Conservation (phyloP, 2,888 invertebrate species). For the Pollenia griseotomentosa region DNA sequence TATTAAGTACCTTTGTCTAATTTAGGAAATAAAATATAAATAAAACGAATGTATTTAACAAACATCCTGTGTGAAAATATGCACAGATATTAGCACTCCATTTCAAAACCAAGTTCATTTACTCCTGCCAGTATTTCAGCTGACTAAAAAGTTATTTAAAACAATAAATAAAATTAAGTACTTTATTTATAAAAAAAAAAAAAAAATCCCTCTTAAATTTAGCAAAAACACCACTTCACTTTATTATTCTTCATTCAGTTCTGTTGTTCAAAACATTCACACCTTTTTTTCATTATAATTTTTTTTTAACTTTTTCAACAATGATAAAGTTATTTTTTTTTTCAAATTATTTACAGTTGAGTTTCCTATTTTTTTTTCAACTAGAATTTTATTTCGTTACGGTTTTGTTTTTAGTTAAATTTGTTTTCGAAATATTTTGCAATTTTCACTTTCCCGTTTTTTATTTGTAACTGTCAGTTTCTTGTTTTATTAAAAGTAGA, state of each 20-base stretch:
- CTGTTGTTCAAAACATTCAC: constrained; percentile 35
- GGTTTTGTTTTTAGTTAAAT: constrained; percentile 55
- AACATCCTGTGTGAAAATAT: constrained; percentile 26
- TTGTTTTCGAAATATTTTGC: constrained; percentile 49
- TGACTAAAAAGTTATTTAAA: constrained; percentile 59
- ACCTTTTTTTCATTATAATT: constrained; percentile 31
- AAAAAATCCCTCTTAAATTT: constrained; percentile 38
- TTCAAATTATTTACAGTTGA: constrained; percentile 44
- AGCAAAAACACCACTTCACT: constrained; percentile 26
- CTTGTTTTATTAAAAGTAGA: not conserved
- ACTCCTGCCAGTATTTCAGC: constrained; percentile 15
- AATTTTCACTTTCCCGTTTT: constrained; percentile 18
- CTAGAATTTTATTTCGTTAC: constrained; percentile 38
- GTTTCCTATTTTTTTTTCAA: constrained; percentile 26
- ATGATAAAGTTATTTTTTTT: constrained; percentile 30
- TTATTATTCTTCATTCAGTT: constrained; percentile 40
- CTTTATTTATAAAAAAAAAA: constrained; percentile 17
- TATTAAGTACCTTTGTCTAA: constrained; percentile 48
- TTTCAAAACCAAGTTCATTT: constrained; percentile 28
- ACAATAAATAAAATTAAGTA: constrained; percentile 71
- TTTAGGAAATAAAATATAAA: constrained; percentile 10
- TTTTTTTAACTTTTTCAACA: constrained; percentile 7
- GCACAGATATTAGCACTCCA: not conserved
- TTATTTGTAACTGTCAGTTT: constrained; percentile 56
- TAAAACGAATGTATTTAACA: constrained; percentile 23